Evolutionary conservation across 2,797 vertebrate genomes (phyloP).

Genomic region (Allobates femoralis): DNA sequence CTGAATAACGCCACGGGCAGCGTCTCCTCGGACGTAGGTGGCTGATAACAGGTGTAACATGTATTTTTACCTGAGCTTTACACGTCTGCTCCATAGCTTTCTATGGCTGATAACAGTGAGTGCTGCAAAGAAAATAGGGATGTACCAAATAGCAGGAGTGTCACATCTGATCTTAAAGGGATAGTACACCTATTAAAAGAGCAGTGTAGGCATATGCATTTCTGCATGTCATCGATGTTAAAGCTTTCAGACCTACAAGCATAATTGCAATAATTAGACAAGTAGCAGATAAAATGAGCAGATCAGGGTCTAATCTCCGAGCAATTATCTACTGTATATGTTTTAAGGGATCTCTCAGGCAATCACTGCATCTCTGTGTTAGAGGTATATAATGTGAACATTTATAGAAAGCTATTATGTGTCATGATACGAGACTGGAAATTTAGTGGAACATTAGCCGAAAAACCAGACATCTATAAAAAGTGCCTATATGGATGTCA

Average conservation of each 20-base stretch:
- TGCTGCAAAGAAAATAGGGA: too few species aligned
- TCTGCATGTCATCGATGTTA: not conserved
- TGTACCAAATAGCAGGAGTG: too few species aligned
- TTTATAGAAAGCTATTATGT: not conserved
- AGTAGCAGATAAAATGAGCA: conserved; percentile 3
- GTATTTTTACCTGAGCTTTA: too few species aligned
- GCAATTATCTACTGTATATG: conserved; percentile 9
- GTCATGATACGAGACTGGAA: not conserved
- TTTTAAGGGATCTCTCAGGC: not conserved
- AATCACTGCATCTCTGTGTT: not conserved
- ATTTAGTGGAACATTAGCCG: not conserved
- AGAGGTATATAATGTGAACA: not conserved
- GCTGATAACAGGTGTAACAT: too few species aligned
- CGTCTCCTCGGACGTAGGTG: too few species aligned
- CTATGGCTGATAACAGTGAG: too few species aligned
- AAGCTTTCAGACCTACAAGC: not conserved
- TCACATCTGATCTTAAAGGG: not conserved
- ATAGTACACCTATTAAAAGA: not conserved
- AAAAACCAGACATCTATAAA: not conserved
- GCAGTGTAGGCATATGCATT: not conserved
- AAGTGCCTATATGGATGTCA: not conserved
- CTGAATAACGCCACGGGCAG: too few species aligned
- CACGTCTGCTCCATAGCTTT: too few species aligned
- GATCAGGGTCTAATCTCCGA: not conserved
- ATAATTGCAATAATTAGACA: conserved; percentile 39